phyloP scores from a whole-genome alignment of 1,140 invertebrate genomes.

The Trinorchestia longiramus region DNA sequence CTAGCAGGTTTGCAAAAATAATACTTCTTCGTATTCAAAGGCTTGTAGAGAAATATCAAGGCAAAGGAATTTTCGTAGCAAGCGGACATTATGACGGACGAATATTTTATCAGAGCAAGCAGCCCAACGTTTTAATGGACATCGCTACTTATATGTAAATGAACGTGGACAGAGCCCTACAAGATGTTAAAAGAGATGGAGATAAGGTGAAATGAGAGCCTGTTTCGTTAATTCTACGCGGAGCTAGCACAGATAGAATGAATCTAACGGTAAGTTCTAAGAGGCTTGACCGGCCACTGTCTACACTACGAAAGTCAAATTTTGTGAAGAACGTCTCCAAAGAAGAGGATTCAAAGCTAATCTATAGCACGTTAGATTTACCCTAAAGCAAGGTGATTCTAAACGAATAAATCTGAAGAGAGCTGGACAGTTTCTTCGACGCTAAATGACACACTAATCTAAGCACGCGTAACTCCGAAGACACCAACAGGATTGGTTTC shows the following conservation, averaged over 20 bases:
- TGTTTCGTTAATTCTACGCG: neutral
- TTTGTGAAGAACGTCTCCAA: conserved; percentile 2
- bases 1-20: conserved; percentile 45
- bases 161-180: neutral
- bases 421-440: neutral
- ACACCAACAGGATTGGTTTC: neutral
- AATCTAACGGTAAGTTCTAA: neutral
- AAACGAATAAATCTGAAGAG: neutral
- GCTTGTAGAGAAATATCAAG: conserved; percentile 5
- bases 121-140: neutral
- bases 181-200: neutral
- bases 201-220: neutral
- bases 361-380: neutral
- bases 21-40: conserved; percentile 14
- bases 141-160: conserved; percentile 1
- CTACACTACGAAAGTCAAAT: neutral
- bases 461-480: neutral
- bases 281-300: neutral
- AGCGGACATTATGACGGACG: neutral
- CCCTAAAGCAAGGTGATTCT: neutral
- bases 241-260: neutral
- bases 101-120: neutral
- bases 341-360: neutral
- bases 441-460: neutral
- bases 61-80: conserved; percentile 4